Base-by-base conservation (phyloP, 1,140 invertebrate genomes). In the Camponotus vicinus region DNA sequence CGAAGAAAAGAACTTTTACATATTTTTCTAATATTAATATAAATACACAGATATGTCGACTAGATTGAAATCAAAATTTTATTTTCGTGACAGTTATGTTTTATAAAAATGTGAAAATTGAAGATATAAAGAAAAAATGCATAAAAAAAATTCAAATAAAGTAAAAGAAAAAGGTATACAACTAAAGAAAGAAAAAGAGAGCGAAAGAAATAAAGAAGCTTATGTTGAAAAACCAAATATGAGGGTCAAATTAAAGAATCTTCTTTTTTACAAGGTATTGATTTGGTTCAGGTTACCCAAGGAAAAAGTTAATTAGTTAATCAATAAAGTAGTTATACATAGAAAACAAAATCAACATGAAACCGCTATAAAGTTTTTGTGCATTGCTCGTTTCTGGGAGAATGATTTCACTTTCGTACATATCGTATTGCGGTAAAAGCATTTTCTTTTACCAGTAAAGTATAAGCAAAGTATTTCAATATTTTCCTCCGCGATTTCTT, bases 391-490 rank as follows among this genome's bases (percentile, higher is more conserved):
- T 15, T 40, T 21, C n/a, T 34, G 15, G 7, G 21, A 37, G 32
- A 49, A 49, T 13, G 45, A 21, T 32, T 82, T 37, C 3, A 8
- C 49, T 70, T 57, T 73, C 15, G 18, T 52, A 34, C 40, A 42
- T n/a, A 32, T 37, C 40, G 49, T 66, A 52, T 37, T 18, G 27
- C 21, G 13, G 13, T 42, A 40, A 82, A 59, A 49, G 67, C 40
- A 45, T 59, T 82, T 82, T 71, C 52, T 11, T 73, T 61, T 4
- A 27, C 6, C n/a, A 40, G 7, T 15, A 11, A 11, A 45, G 8
- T 15, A 27, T 27, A 42, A 70, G 52, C 52, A n/a, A 42, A 66
- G 13, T 34, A 9, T 82, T 71, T 82, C 79, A 59, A 45, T 37
- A 32, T 73, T 61, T 3, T 21, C 18, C 40, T 18, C 4, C 0